Evolutionary conservation across 2,888 invertebrate genomes (phyloP).

Genomic region (Trisateles emortualis): DNA sequence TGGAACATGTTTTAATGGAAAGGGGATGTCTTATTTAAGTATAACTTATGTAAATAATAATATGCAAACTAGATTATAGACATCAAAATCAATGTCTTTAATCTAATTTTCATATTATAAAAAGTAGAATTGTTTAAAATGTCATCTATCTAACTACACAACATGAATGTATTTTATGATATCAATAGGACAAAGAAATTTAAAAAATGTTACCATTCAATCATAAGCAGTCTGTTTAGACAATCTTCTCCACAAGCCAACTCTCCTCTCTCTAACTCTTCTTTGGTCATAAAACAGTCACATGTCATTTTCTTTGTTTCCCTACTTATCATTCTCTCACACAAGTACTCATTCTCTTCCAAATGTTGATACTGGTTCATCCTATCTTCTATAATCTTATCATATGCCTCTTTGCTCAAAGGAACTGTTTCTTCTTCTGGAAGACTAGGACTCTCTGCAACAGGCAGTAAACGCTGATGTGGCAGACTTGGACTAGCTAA

Average conservation of each 20-base stretch:
- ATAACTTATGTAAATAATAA: too few species aligned
- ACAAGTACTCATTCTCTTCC: constrained; percentile 94
- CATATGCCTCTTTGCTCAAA: constrained; percentile 75
- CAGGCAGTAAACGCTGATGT: constrained; percentile 60
- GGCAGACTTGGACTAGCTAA: constrained; percentile 73
- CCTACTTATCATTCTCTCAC: constrained; percentile 94
- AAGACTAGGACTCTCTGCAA: constrained; percentile 59
- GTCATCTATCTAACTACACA: too few species aligned
- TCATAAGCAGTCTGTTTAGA: constrained; percentile 98
- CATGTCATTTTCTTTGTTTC: constrained; percentile 98
- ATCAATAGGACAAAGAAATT: not conserved
- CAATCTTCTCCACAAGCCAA: constrained; percentile 98
- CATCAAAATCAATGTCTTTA: too few species aligned
- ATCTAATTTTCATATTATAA: too few species aligned
- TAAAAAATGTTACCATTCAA: constrained; percentile 93
- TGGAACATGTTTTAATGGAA: too few species aligned
- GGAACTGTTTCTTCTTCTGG: constrained; percentile 60
- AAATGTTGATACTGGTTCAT: constrained; percentile 93
- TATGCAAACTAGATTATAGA: too few species aligned
- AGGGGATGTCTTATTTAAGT: too few species aligned
- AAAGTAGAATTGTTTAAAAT: too few species aligned
- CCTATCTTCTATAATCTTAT: constrained; percentile 82
- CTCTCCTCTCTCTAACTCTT: constrained; percentile 94
- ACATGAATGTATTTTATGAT: too few species aligned
- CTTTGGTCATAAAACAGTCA: constrained; percentile 96